Base-by-base conservation (phyloP, 2,113 vertebrate species). In the Heliornis fulica region DNA sequence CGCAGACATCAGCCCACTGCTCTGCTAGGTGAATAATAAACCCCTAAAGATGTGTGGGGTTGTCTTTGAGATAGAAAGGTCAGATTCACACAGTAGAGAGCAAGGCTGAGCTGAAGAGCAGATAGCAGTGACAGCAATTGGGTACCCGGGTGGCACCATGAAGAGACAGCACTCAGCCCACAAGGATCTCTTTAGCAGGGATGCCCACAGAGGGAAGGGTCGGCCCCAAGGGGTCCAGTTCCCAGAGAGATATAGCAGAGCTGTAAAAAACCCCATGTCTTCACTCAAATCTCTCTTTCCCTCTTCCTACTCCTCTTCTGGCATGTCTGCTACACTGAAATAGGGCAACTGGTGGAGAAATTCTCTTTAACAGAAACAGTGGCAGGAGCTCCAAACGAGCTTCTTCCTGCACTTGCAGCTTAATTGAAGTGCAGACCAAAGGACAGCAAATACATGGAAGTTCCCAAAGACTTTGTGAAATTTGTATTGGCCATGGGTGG, bases 21-120 rank as follows among this genome's bases (percentile, higher is more conserved):
- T 46, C 61, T 45, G 16, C 34, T 18, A 21, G 36, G 25, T 22
- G 10, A 93, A 45, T 5, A 28, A 64, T 40, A 25, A 32, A 56
- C 15, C 29, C 40, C 43, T 31, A 63, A 36, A 75, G 31, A 36
- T 4, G 10, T 0, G 0, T 46, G 21, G 16, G 21, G 14, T 32
- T 69, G 75, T 17, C 22, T 82, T 70, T 28, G 25, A 64, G 53
- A 25, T 56, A 9, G 71, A 75, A 71, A 64, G 4, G 16, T 83
- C 29, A 60, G 18, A 48, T 83, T 54, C 29, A 61, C 0, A 0
- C 14, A 32, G 18, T 0, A 41, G n/a, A 34, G 29, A 59, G 29
- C 3, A n/a, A 50, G 28, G 46, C 23, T n/a, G 48, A 41, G 43
- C 17, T 87, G 56, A 36, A 61, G 31, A 41, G 41, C 2, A 2